phyloP scores from a whole-genome alignment of 2,797 vertebrate species.

The Bothrops alternatus region DNA sequence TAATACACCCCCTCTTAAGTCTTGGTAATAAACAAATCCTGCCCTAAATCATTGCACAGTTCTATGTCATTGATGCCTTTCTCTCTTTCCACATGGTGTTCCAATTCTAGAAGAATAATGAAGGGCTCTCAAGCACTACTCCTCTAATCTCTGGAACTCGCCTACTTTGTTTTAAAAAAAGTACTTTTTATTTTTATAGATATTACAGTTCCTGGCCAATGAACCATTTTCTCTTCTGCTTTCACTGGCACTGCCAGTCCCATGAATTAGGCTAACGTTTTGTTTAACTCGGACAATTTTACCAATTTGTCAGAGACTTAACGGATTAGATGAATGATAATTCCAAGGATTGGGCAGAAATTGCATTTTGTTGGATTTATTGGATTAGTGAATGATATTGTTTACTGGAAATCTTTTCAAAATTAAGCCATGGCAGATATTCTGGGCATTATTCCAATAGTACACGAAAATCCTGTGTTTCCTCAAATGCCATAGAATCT shows the following conservation, averaged over 20 bases:
- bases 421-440: constrained; percentile 1
- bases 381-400: not conserved
- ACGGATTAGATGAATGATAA: constrained; percentile 1
- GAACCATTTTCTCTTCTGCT: not conserved
- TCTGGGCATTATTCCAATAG: not conserved
- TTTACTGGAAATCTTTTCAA: constrained; percentile 13
- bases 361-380: not conserved
- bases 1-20: not conserved
- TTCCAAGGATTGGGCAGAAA: not conserved
- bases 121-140: not conserved
- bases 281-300: not conserved
- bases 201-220: not conserved
- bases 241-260: not conserved
- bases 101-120: not conserved
- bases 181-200: not conserved
- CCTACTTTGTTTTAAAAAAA: not conserved
- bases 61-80: not conserved
- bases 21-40: not conserved
- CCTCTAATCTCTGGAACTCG: not conserved
- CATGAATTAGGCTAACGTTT: not conserved
- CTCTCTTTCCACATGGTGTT: not conserved
- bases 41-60: not conserved
- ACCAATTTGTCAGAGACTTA: not conserved
- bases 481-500: not conserved
- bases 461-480: not conserved